A percentile compares a stretch with the other conserved stretches of the same genome.
phyloP scores from a whole-genome alignment of 2,113 vertebrate genomes.

The Arizona elegans region DNA sequence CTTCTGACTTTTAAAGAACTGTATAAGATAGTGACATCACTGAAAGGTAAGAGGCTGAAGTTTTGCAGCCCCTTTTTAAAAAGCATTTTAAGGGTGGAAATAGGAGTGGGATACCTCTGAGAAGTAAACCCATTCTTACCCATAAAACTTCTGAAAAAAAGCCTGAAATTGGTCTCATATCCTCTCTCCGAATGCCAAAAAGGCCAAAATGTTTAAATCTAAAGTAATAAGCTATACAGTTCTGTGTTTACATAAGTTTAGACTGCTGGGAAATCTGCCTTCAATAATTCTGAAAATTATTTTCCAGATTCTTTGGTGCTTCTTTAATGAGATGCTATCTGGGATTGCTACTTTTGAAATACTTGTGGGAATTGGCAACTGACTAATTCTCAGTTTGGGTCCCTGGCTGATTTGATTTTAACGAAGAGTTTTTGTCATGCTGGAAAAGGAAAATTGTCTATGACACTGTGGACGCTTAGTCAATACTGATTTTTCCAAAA shows the following conservation, averaged over 20 bases:
- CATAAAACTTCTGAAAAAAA: background rate
- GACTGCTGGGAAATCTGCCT: background rate
- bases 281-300: background rate
- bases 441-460: background rate
- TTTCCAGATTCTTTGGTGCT: background rate
- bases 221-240: background rate
- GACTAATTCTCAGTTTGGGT: background rate
- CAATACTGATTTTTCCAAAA: background rate
- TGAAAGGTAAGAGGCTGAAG: background rate
- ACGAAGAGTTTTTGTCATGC: background rate
- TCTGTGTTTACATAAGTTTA: background rate
- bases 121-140: background rate
- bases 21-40: background rate
- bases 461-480: background rate
- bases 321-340: background rate
- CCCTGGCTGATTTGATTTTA: background rate
- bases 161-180: background rate
- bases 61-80: background rate
- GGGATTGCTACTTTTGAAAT: background rate
- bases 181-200: background rate
- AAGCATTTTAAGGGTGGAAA: background rate
- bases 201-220: background rate
- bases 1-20: background rate
- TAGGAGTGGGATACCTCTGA: background rate
- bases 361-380: background rate